Evolutionary conservation across 2,888 invertebrate species (phyloP).

Genomic region (Mythimna lalbum): DNA sequence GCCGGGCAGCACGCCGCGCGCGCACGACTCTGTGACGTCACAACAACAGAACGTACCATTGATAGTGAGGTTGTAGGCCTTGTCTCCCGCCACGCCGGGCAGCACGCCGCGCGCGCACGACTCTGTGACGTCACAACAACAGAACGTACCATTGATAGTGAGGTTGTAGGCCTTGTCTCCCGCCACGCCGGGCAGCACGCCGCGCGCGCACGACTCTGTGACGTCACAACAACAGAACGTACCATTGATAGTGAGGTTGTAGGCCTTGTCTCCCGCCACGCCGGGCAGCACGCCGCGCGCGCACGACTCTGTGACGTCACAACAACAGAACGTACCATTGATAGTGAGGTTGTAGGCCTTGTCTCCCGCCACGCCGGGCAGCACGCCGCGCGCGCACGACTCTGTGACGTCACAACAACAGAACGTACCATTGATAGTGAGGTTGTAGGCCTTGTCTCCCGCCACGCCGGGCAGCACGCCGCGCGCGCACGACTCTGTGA

Average conservation of each 20-base stretch:
- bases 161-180: conserved; percentile 92
- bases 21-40: conserved; percentile 76
- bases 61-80: conserved; percentile 92
- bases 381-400: conserved; percentile 76
- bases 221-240: conserved; percentile 4
- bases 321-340: conserved; percentile 86
- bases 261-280: conserved; percentile 90
- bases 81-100: conserved; percentile 89
- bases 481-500: conserved; percentile 66
- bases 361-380: conserved; percentile 89
- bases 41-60: conserved; percentile 86
- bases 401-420: no score
- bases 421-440: conserved; percentile 91
- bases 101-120: conserved; percentile 90
- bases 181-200: conserved; percentile 86
- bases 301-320: no score
- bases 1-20: conserved; percentile 89
- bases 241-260: conserved; percentile 93
- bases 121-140: no score
- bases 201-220: conserved; percentile 85
- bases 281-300: conserved; percentile 87
- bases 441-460: conserved; percentile 92
- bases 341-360: conserved; percentile 93
- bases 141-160: conserved; percentile 91
- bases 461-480: conserved; percentile 86